Base-by-base conservation (phyloP, 2,113 vertebrate species). In the Neodon shergylaensis region DNA sequence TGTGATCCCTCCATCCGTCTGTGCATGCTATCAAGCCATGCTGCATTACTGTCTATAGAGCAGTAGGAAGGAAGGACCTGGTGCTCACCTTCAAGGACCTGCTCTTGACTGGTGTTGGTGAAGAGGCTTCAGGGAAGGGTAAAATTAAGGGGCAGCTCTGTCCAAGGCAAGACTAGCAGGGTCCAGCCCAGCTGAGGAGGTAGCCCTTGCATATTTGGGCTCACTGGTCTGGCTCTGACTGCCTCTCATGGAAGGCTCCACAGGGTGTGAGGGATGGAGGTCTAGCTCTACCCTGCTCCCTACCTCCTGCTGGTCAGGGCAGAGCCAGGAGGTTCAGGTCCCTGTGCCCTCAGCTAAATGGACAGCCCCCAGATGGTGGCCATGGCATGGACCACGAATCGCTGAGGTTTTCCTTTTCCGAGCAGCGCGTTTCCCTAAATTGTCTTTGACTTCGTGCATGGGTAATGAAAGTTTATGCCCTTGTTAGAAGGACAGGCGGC, bases 391-490 rank as follows among this genome's bases (percentile, higher is more conserved):
- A 93, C 93, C 87, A 22, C 90, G 68, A 98, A 97, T 97, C 96
- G 99, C 99, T 99, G 99, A 99, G 99, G 99, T 99, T 99, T 99
- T 99, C 98, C 99, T 99, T 99, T 99, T 98, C 98, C 61, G 98
- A 99, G 99, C 99, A 98, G 99, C 96, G 99, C 99, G 99, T 99
- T 99, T 99, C 99, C 98, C 99, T 99, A 99, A 99, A 99, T 99
- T 99, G 99, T 99, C 99, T 99, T 99, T 99, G 99, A 99, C 99
- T 99, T 99, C 99, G 99, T 99, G 99, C 99, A 99, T 99, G 98
- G 99, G 99, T 99, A 99, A 99, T 99, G 99, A 99, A 99, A 99
- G 99, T 99, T 99, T 99, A 99, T 99, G 99, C 99, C 99, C 99
- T 99, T 99, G 99, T 99, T 99, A 99, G 99, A 99, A 99, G 99